These are phyloP conservation scores for Camelus dromedarius DNA, from an alignment of 2,113 vertebrate species.

Conservation along the genomic window DNA sequence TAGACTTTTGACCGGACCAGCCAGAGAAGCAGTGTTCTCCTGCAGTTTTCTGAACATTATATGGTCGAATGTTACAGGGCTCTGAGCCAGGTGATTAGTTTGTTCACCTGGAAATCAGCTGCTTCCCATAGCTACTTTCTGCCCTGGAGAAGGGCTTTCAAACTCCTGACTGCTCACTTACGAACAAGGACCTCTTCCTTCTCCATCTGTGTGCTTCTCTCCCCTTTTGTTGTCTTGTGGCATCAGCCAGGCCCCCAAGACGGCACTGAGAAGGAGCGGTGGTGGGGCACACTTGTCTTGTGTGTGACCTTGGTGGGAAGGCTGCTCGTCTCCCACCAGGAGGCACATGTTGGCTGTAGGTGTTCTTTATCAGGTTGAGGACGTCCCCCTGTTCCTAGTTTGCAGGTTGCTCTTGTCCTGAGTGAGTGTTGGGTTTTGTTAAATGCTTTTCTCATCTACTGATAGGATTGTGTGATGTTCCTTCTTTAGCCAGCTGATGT, in stretches of 20 bases:
- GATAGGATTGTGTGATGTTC: not conserved
- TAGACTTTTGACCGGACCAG: not conserved
- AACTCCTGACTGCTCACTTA: not conserved
- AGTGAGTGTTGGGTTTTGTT: not conserved
- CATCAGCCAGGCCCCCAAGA: not conserved
- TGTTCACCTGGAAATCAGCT: not conserved
- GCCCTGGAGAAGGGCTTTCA: not conserved
- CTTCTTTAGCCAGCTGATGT: not conserved
- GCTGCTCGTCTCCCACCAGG: not conserved
- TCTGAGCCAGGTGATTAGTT: not conserved
- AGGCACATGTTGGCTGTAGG: too few species aligned
- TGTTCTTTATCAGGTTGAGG: not conserved
- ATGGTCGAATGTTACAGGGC: not conserved
- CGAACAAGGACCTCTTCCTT: not conserved
- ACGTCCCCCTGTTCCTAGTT: not conserved
- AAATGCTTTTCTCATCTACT: not conserved
- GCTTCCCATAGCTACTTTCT: not conserved
- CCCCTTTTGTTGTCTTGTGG: not conserved
- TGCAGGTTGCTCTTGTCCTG: not conserved
- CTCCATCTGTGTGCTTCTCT: not conserved
- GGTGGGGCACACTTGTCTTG: not conserved
- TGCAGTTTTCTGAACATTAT: not conserved
- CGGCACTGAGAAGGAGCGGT: accelerated
- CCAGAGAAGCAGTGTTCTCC: not conserved
- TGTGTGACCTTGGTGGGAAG: not conserved